Evolutionary conservation across 2,888 invertebrate genomes (phyloP), one percentile per base, ranked within the genome.

Genomic region (Drosophila diplacantha): DNA sequence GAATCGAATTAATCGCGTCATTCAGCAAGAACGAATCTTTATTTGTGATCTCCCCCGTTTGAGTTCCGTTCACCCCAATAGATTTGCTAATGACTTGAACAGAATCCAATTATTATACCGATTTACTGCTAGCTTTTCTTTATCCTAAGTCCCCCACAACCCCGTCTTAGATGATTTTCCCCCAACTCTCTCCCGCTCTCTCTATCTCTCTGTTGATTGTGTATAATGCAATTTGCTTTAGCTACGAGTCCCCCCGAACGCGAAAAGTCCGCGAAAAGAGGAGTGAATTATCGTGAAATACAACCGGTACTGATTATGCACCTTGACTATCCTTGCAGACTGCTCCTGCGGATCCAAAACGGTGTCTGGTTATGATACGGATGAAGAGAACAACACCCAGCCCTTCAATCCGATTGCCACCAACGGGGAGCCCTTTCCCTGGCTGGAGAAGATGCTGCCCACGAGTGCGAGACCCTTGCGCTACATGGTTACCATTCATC

Each of bases 401-500:
- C 90, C 90, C 67, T 90, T 91, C 73, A 91, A 92, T 83, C 93
- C 93, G 64, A 90, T 92, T 79, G 93, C 93, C 64, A 93, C 93
- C 59, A 93, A 93, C 83, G 94, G 93, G 20, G 91, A 94, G 88
- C 90, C 92, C 70, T 94, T 93, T 86, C 94, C 94, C 60, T 94
- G 94, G 94, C 91, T 93, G 83, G 92, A 92, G 84, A 90, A 93
- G 75, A 91, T 95, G 69, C 91, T 97, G 73, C 96, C 96, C 1
- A 91, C 91, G 35, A 93, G 92, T 86, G 92, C 93, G 39, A 92
- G 92, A 85, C 96, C 97, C 14, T 91, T 93, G 75, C 92, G 95
- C 74, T 98, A 98, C 87, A 94, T 93, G 85, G 91, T 98, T 58
- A 95, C 95, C 88, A 92, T 98, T 77, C 96, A 97, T 89, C 97